phyloP scores from a whole-genome alignment of 2,888 invertebrate genomes.

The Venustoraphidia nigricollis region DNA sequence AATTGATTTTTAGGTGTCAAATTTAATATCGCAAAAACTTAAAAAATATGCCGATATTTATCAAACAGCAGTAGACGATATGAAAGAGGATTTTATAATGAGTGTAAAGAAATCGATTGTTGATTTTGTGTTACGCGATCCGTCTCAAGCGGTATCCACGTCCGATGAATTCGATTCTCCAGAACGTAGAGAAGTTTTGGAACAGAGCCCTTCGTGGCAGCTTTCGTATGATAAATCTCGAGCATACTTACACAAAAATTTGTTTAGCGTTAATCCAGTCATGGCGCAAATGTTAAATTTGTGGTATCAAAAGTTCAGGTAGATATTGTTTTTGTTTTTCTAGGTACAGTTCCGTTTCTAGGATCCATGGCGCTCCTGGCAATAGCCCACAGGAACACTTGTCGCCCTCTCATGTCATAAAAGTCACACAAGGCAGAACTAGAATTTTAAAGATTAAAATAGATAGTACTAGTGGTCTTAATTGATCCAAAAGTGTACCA shows the following conservation, averaged over 20 bases:
- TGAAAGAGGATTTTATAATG: slow-evolving; percentile 71
- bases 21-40: slow-evolving; percentile 44
- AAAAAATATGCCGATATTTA: slow-evolving; percentile 45
- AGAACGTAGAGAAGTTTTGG: slow-evolving; percentile 39
- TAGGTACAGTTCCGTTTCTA: too few species aligned
- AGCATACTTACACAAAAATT: slow-evolving; percentile 36
- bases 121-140: slow-evolving; percentile 79
- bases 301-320: slow-evolving; percentile 69
- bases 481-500: too few species aligned
- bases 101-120: slow-evolving; percentile 85
- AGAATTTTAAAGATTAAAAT: too few species aligned
- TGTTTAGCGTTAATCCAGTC: slow-evolving; percentile 68
- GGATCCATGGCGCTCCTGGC: too few species aligned
- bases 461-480: too few species aligned
- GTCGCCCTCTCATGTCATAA: too few species aligned
- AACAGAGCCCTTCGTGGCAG: slow-evolving; percentile 51
- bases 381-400: too few species aligned
- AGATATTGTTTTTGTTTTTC: slow-evolving; percentile 13
- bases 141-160: slow-evolving; percentile 36
- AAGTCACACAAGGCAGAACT: too few species aligned
- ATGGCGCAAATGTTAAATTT: slow-evolving; percentile 63
- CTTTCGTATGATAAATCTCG: slow-evolving; percentile 32
- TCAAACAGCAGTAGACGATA: slow-evolving; percentile 51
- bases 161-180: slow-evolving; percentile 34
- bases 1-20: slow-evolving; percentile 35